Percentiles rank a stretch among this genome's conserved stretches.
Conservation (phyloP, 2,888 invertebrate genomes). For the Plagiodera versicolora region DNA sequence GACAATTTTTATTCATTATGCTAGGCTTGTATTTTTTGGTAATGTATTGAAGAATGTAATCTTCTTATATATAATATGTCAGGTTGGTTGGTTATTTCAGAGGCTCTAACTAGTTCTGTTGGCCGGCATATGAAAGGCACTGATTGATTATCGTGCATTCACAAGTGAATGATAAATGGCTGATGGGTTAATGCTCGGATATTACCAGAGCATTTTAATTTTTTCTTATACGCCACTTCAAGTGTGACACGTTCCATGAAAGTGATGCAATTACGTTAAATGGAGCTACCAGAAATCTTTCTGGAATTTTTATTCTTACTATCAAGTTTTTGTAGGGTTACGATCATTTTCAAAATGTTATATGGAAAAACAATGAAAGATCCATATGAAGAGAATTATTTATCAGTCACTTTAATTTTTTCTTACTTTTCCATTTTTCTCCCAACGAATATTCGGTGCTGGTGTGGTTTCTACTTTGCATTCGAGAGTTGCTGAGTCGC, state of each 20-base stretch:
- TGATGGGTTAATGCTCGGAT: neutral
- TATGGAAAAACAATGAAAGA: too few relatives aligned
- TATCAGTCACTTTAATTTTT: too few relatives aligned
- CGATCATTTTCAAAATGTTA: too few relatives aligned
- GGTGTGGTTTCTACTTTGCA: constrained; percentile 78
- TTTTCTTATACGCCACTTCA: neutral
- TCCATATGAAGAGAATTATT: too few relatives aligned
- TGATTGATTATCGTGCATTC: neutral
- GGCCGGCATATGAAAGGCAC: constrained; percentile 1
- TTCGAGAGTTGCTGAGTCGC: constrained; percentile 80
- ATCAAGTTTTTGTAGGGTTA: too few relatives aligned
- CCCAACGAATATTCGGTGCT: constrained; percentile 82
- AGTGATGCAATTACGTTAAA: neutral
- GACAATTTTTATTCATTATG: too few relatives aligned
- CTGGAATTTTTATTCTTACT: too few relatives aligned
- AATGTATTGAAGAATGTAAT: neutral
- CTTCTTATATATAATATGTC: constrained; percentile 7
- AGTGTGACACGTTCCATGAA: neutral
- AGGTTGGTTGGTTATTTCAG: constrained; percentile 17
- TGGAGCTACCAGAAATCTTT: too few relatives aligned
- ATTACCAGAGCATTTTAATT: neutral
- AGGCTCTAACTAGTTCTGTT: constrained; percentile 1
- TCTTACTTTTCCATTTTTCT: constrained; percentile 70
- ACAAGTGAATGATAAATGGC: neutral
- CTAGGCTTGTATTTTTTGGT: too few relatives aligned